Conservation (phyloP, 2,113 vertebrate genomes). For the Proteles cristata region DNA sequence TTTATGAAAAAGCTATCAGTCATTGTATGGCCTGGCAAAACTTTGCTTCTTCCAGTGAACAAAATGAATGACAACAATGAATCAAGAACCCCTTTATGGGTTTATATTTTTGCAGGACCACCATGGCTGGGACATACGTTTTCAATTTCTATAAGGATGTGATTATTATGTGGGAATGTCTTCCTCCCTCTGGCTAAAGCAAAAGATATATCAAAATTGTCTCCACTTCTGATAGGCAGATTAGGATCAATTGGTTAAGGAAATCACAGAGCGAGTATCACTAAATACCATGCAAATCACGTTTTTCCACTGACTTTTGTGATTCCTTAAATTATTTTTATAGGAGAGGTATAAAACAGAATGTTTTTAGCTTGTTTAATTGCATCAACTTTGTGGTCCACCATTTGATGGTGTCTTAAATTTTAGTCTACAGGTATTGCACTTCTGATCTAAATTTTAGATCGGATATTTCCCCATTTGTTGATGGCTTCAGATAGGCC, state of each 20-base stretch:
- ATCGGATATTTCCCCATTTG: neutral
- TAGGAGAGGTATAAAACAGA: neutral
- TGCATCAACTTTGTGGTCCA: neutral
- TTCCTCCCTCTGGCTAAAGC: constrained; percentile 88
- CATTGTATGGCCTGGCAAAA: constrained; percentile 83
- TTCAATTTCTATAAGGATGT: constrained; percentile 88
- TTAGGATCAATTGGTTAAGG: constrained; percentile 76
- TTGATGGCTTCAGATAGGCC: neutral
- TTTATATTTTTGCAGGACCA: constrained; percentile 89
- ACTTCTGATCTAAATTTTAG: neutral
- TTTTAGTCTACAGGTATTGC: too few relatives aligned
- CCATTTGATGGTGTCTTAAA: neutral
- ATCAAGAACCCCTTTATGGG: constrained; percentile 86
- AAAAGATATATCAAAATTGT: constrained; percentile 82
- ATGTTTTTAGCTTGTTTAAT: neutral
- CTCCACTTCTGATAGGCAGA: constrained; percentile 76
- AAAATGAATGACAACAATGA: constrained; percentile 89
- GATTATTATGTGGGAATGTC: constrained; percentile 90
- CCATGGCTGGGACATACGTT: constrained; percentile 89
- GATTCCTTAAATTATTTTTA: neutral
- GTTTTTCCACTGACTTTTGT: constrained; percentile 63
- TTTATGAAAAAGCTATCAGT: constrained; percentile 89
- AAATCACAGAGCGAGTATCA: neutral
- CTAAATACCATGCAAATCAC: constrained; percentile 63
- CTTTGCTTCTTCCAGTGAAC: constrained; percentile 86